Evolutionary conservation across 2,888 invertebrate genomes (phyloP), one percentile per base, ranked within the genome.

Genomic region (Venusia cambrica): DNA sequence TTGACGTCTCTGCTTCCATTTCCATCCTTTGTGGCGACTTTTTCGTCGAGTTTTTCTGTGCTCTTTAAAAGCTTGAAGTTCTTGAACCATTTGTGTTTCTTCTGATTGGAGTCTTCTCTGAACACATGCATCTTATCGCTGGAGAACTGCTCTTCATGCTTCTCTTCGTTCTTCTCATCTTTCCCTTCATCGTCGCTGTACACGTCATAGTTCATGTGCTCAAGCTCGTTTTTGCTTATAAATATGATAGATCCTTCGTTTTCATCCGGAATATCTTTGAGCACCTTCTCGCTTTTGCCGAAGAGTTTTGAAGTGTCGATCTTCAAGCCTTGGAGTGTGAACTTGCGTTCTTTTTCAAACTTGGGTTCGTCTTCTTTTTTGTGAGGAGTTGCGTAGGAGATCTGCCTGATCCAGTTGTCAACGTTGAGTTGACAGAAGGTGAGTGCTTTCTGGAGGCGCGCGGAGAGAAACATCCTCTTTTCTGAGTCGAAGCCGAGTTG

Each of bases 231-330:
- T 76, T 91, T 91, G 62, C 90, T 91, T 48, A 91, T 76, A 68
- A 91, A 91, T 73, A 91, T 91, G n/a, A 91, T 91, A 0, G 91
- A 91, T 24, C 90, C 90, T 62, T 91, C 91, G 20, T 90, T 90
- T 54, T 90, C 91, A 40, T 90, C 88, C 0, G 88, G 88, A 27
- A 88, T 88, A 54, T 88, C 88, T 61, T 81, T 87, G 7, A 88
- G 65, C 5, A 87, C 85, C 47, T 85, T 85, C 47, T 88, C 88
- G 43, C 85, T 88, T 65, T 88, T 88, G 5, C 88, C 87, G 31
- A 88, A 88, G 17, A 88, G 62, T 43, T 81, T 71, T 1, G 88
- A 85, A 2, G 88, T 74, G 40, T 88, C 88, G 33, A 87, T 81
- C 45, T 87, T 88, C 4, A 88, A 60, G 5, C 88, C 88, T 57